phyloP scores from a whole-genome alignment of 2,797 vertebrate genomes.

The Lacerta viridis region DNA sequence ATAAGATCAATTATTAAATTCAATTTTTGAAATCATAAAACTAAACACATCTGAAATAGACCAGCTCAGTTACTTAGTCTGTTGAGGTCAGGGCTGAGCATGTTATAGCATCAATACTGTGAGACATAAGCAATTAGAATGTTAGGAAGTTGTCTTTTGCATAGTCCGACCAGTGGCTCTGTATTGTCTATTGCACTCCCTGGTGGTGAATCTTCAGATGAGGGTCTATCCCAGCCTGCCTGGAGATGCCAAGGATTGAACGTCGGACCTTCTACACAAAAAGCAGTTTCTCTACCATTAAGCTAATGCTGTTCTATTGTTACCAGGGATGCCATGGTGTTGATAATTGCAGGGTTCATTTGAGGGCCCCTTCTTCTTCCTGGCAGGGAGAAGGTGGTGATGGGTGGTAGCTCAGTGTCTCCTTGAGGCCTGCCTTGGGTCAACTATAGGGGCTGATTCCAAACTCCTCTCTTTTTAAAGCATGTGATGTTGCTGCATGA shows the following conservation, averaged over 20 bases:
- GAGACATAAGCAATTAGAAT: neutral
- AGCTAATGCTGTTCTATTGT: neutral
- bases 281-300: neutral
- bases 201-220: no score
- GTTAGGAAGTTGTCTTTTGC: neutral
- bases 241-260: neutral
- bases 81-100: rapidly evolving
- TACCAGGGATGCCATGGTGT: neutral
- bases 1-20: conserved; percentile 26
- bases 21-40: conserved; percentile 50
- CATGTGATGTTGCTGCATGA: no score
- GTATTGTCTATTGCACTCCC: no score
- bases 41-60: neutral
- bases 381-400: no score
- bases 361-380: no score
- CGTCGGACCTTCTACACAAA: neutral
- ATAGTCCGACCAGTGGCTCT: no score
- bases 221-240: no score
- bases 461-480: neutral
- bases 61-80: neutral
- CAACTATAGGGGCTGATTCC: no score
- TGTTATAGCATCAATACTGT: neutral
- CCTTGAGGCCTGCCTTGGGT: no score
- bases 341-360: no score
- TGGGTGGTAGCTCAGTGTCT: no score